Base-by-base conservation (phyloP, 2,888 invertebrate genomes). In the Tiliacea aurago region DNA sequence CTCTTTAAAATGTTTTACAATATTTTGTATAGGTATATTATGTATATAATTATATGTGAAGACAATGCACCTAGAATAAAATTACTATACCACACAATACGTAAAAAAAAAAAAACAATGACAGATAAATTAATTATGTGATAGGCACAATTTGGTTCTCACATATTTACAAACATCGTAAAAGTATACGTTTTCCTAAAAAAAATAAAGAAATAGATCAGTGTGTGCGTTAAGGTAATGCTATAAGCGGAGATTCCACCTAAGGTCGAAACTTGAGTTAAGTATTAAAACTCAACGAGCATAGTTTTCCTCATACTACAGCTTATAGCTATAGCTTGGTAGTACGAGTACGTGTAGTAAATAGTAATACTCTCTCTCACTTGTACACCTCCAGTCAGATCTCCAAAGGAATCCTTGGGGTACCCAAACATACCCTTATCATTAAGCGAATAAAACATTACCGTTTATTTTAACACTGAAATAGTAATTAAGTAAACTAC, bases 391-490 rank as follows among this genome's bases (percentile, higher is more conserved):
- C 28, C 11, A 74, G 13, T 45, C 23, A 66, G 61, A 23, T 55
- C 41, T 45, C 28, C 37, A 20, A 49, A 61, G 13, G 15, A 49
- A 55, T 41, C 75, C 67, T 49, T 23, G 37, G 59, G 64, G 68
- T 64, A 28, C 45, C n/a, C 23, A 55, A n/a, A 64, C n/a, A 20
- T 20, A 68, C 81, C 67, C 53, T 51, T 61, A 55, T 59, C 53
- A 68, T 47, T 58, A 51, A 55, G 37, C 51, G 28, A 76, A 66
- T 51, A 75, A 64, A 62, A 66, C 61, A 78, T 62, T 67, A 37
- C 33, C 47, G 33, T 65, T 63, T 67, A 73, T 58, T 67, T 56
- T 47, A 67, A 37, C 11, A 49, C 47, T 23, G 41, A 53, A 66
- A 62, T 51, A 18, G 20, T 49, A 59, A 18, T 58, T 68, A 55